Percentiles rank a stretch among this genome's conserved stretches.
Conservation (phyloP, 2,797 vertebrate genomes). For the Hippoglossus hippoglossus region DNA sequence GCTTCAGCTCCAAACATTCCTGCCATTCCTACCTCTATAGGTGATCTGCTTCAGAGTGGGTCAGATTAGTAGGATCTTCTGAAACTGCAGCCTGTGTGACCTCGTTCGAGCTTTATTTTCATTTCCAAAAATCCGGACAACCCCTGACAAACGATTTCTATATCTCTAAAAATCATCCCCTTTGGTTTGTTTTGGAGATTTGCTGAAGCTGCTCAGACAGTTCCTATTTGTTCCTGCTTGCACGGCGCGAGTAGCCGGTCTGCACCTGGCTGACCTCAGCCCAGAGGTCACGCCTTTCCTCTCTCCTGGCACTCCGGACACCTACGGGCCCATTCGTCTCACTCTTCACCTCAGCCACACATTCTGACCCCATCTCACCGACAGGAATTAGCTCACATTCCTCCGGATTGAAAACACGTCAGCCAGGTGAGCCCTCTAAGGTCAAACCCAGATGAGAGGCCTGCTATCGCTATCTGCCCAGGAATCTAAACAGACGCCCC, state of each 20-base stretch:
- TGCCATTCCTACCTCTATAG: slow-evolving; percentile 79
- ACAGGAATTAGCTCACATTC: slow-evolving; percentile 72
- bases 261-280: slow-evolving; percentile 67
- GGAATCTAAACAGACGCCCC: slow-evolving; percentile 40
- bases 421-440: slow-evolving; percentile 57
- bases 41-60: slow-evolving; percentile 70
- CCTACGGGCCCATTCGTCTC: slow-evolving; percentile 55
- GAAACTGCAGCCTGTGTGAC: slow-evolving; percentile 42
- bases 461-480: slow-evolving; percentile 17
- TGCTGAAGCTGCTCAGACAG: slow-evolving; percentile 31
- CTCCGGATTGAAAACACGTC: slow-evolving; percentile 48
- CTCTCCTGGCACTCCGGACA: slow-evolving; percentile 45
- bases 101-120: slow-evolving; percentile 28
- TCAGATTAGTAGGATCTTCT: slow-evolving; percentile 45
- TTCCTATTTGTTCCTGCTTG: slow-evolving; percentile 38
- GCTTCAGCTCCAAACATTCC: slow-evolving; percentile 71
- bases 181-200: slow-evolving; percentile 48
- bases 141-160: slow-evolving; percentile 28
- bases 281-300: slow-evolving; percentile 41
- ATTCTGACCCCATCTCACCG: slow-evolving; percentile 52
- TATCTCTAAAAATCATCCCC: slow-evolving; percentile 24
- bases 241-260: slow-evolving; percentile 18
- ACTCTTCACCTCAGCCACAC: slow-evolving; percentile 49
- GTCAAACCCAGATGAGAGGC: slow-evolving; percentile 43
- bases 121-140: slow-evolving; percentile 21